phyloP scores from a whole-genome alignment of 2,113 vertebrate species.

The Rynchops niger region DNA sequence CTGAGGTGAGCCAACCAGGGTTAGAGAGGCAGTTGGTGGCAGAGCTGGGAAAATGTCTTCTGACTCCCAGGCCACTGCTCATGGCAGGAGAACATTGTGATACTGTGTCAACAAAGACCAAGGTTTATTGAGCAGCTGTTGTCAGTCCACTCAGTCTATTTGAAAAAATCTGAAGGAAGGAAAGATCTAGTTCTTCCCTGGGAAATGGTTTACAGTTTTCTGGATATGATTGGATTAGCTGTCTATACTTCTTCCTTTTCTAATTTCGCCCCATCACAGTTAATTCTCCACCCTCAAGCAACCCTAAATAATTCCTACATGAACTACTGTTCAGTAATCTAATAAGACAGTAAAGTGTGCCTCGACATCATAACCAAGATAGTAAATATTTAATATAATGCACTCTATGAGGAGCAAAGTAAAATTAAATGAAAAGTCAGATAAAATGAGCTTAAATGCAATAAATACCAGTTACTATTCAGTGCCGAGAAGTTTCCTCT shows the following conservation, averaged over 20 bases:
- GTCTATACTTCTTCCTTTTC: background rate
- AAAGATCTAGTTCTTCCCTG: background rate
- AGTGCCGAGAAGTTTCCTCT: background rate
- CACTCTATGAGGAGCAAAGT: constrained; percentile 39
- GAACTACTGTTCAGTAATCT: constrained; percentile 18
- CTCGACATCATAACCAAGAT: constrained; percentile 51
- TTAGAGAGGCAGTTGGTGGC: background rate
- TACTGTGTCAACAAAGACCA: background rate
- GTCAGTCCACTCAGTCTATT: background rate
- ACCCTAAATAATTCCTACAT: constrained; percentile 29
- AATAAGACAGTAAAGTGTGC: constrained; percentile 39
- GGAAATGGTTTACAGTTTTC: constrained; percentile 1
- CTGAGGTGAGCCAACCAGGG: background rate
- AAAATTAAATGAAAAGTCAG: constrained; percentile 69
- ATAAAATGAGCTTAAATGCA: constrained; percentile 51
- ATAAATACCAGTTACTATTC: constrained; percentile 40
- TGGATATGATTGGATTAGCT: background rate
- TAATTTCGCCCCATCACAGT: constrained; percentile 21
- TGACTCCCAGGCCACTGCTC: background rate
- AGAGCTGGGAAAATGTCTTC: background rate
- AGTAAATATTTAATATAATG: constrained; percentile 67
- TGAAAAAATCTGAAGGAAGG: background rate
- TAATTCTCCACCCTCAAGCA: constrained; percentile 11
- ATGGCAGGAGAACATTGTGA: background rate
- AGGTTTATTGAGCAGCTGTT: background rate